phyloP scores from a whole-genome alignment of 2,113 vertebrate genomes.

The Engraulis encrasicolus region DNA sequence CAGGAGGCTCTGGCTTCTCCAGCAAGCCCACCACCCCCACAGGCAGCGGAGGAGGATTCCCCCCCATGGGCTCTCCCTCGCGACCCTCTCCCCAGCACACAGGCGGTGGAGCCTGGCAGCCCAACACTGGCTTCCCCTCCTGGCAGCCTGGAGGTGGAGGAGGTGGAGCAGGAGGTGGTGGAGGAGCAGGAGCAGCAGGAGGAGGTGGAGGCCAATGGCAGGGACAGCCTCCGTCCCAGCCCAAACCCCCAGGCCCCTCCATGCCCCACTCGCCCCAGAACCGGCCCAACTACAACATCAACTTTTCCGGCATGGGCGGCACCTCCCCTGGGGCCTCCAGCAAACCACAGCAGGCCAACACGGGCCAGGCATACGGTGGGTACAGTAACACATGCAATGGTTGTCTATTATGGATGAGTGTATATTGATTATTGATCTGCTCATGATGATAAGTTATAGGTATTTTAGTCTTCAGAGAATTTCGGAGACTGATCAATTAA shows the following conservation, averaged over 20 bases:
- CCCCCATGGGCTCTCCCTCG: conserved; percentile 88
- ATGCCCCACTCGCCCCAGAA: conserved; percentile 90
- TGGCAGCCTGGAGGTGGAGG: conserved; percentile 75
- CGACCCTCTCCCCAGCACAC: conserved; percentile 89
- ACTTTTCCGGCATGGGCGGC: conserved; percentile 83
- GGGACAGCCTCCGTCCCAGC: conserved; percentile 65
- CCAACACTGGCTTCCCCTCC: conserved; percentile 70
- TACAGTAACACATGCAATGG: neutral
- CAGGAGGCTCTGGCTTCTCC: conserved; percentile 88
- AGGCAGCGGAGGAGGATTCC: conserved; percentile 85
- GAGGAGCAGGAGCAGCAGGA: too few relatives aligned
- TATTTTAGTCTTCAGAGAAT: too few relatives aligned
- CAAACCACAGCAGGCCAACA: conserved; percentile 74
- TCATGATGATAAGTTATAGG: too few relatives aligned
- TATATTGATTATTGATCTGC: too few relatives aligned
- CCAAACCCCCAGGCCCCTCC: conserved; percentile 75
- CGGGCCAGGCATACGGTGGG: conserved; percentile 75
- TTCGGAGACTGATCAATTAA: too few relatives aligned
- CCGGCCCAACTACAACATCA: conserved; percentile 96
- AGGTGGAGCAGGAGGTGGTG: too few relatives aligned
- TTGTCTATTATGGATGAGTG: neutral
- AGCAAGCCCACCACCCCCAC: conserved; percentile 96
- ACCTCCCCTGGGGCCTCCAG: conserved; percentile 71
- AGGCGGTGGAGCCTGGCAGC: conserved; percentile 82
- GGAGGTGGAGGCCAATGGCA: conserved; percentile 58